Conservation (phyloP, 2,888 invertebrate species). For the Campoplex capitator region DNA sequence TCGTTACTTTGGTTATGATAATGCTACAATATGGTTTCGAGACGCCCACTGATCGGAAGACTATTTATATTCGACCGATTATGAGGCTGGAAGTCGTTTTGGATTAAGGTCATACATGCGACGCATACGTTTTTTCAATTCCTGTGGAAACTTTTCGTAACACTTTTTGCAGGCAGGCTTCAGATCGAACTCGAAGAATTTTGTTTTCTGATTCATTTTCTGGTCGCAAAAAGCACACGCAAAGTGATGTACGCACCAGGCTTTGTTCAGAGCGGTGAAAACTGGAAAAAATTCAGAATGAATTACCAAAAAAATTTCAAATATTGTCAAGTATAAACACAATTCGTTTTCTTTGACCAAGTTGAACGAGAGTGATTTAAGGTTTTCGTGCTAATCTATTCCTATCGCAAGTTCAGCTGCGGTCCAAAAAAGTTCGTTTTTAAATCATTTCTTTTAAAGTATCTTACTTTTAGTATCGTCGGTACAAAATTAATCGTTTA, state of each 20-base stretch:
- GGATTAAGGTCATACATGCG: constrained; percentile 94
- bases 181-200: constrained; percentile 99
- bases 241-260: constrained; percentile 99
- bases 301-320: not conserved
- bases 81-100: constrained; percentile 84
- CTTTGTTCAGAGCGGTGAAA: constrained; percentile 99
- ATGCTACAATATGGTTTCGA: constrained; percentile 41
- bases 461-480: too few relatives aligned
- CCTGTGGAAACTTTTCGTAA: constrained; percentile 98
- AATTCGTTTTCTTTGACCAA: not conserved
- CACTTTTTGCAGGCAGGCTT: constrained; percentile 99
- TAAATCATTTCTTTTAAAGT: too few relatives aligned
- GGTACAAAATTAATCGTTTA: too few relatives aligned
- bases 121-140: constrained; percentile 95
- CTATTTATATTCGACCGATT: not conserved
- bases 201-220: constrained; percentile 97
- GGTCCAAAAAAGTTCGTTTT: too few relatives aligned
- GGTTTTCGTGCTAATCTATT: too few relatives aligned
- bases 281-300: constrained; percentile 87
- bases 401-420: too few relatives aligned
- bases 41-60: not conserved
- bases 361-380: too few relatives aligned
- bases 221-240: constrained; percentile 98
- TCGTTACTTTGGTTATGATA: constrained; percentile 67
- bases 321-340: not conserved